These are phyloP conservation scores for Polyommatus iphigenia DNA, from an alignment of 2,888 invertebrate species.

Conservation along the genomic window DNA sequence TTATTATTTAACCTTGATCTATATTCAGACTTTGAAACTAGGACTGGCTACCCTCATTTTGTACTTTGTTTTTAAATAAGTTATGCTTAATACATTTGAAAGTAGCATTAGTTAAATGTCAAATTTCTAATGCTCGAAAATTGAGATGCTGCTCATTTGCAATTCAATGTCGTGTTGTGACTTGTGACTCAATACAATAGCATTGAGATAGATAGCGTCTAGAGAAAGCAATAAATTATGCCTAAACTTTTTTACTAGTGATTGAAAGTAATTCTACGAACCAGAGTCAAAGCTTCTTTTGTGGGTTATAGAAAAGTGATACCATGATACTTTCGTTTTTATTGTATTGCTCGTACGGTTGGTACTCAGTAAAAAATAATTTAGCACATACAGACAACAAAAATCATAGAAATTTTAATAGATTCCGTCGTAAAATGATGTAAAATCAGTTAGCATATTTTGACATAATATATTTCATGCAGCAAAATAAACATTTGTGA, in stretches of 20 bases:
- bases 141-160: conserved; percentile 15
- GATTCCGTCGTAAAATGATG: no score
- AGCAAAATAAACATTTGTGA: neutral
- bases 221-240: conserved; percentile 31
- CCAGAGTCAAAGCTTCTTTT: neutral
- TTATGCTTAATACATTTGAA: conserved; percentile 9
- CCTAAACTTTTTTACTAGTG: neutral
- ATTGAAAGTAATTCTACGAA: conserved; percentile 32
- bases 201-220: conserved; percentile 12
- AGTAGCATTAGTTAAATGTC: conserved; percentile 30
- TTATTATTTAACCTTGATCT: neutral
- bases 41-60: neutral
- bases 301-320: neutral
- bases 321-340: conserved; percentile 19
- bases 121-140: conserved; percentile 19
- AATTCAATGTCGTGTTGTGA: conserved; percentile 12
- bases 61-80: neutral
- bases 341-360: neutral
- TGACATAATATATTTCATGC: neutral
- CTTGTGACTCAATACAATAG: conserved; percentile 27
- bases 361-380: neutral
- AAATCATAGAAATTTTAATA: neutral
- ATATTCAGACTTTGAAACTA: neutral
- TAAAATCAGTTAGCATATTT: no score
- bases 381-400: neutral